These are phyloP conservation scores for Parus major DNA, from an alignment of 2,113 vertebrate genomes.

Conservation along the genomic window DNA sequence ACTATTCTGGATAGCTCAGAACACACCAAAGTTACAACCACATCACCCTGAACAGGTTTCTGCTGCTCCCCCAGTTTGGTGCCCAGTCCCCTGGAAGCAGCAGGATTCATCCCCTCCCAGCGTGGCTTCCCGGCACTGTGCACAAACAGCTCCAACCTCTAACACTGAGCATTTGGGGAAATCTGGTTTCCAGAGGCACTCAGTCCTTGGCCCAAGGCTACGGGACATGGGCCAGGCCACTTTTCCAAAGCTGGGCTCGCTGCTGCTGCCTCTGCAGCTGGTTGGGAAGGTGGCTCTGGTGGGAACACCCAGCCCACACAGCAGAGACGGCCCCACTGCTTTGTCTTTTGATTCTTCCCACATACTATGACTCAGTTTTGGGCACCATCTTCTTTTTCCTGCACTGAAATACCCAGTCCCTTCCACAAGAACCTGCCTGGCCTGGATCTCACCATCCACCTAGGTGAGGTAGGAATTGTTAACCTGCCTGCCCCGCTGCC, in stretches of 20 bases:
- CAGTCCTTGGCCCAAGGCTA: slow-evolving; percentile 33
- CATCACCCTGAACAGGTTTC: background rate
- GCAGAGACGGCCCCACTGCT: background rate
- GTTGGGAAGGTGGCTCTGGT: background rate
- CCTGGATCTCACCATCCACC: background rate
- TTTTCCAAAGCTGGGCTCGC: background rate
- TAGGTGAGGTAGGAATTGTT: background rate
- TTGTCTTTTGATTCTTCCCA: background rate
- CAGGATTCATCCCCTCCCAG: background rate
- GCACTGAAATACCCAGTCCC: background rate
- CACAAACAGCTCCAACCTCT: background rate
- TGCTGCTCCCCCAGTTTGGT: background rate
- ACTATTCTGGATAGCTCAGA: background rate
- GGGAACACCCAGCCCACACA: slow-evolving; percentile 18
- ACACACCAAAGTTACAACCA: background rate
- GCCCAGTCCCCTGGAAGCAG: background rate
- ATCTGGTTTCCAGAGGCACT: slow-evolving; percentile 39
- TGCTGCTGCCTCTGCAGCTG: slow-evolving; percentile 44
- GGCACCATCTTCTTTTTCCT: background rate
- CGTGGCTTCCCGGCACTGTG: slow-evolving; percentile 16
- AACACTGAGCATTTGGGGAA: background rate
- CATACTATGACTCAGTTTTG: background rate
- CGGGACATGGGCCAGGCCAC: slow-evolving; percentile 6
- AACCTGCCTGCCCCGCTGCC: background rate
- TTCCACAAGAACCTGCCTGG: background rate